phyloP scores from a whole-genome alignment of 2,888 invertebrate species.

The Serripes groenlandicus region DNA sequence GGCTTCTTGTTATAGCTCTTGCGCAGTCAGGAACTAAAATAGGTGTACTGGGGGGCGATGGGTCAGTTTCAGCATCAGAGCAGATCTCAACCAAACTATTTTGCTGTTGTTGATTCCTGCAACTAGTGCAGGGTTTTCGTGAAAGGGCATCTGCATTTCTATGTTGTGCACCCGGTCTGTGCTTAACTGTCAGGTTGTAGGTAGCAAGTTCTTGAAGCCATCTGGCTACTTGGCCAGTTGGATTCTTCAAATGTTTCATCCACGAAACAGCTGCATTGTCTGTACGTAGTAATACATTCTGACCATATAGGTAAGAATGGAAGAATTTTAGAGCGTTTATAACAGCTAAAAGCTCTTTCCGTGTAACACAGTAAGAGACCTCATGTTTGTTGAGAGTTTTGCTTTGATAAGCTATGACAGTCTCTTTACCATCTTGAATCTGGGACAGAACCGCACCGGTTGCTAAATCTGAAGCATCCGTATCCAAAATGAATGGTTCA shows the following conservation, averaged over 20 bases:
- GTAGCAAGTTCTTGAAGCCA: neutral
- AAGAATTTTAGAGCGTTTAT: conserved; percentile 36
- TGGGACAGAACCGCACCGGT: conserved; percentile 27
- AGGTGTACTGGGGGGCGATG: no score
- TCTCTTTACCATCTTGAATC: conserved; percentile 3
- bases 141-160: conserved; percentile 11
- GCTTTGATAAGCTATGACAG: conserved; percentile 41
- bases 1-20: neutral
- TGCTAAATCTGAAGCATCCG: conserved; percentile 22
- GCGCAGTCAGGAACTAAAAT: no score
- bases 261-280: neutral
- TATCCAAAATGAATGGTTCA: conserved; percentile 29
- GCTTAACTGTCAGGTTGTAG: neutral
- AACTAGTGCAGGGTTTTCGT: neutral
- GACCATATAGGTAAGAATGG: conserved; percentile 19
- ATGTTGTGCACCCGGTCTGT: neutral
- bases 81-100: no score
- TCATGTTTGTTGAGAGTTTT: conserved; percentile 29
- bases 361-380: conserved; percentile 11
- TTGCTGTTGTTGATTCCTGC: conserved; percentile 7
- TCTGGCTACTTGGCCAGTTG: conserved; percentile 2
- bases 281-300: conserved; percentile 15
- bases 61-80: no score
- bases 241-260: conserved; percentile 3
- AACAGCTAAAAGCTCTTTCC: conserved; percentile 42